A percentile compares a stretch with the other conserved stretches of the same genome.
phyloP scores from a whole-genome alignment of 2,797 vertebrate species.

The Coilia nasus region DNA sequence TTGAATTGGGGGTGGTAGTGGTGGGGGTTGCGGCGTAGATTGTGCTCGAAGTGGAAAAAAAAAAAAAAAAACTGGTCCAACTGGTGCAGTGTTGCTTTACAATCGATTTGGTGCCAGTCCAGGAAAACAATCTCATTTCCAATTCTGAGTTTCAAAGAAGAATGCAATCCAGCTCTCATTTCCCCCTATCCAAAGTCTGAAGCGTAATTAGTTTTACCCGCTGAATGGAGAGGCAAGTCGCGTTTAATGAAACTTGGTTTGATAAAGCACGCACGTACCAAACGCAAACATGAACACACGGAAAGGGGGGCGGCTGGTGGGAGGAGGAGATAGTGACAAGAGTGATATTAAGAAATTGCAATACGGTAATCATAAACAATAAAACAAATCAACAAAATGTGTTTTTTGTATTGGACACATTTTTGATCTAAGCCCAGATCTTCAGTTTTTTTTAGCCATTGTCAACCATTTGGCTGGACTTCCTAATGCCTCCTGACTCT shows the following conservation, averaged over 20 bases:
- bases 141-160: constrained; percentile 30
- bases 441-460: not conserved
- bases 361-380: not conserved
- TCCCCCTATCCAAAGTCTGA: not conserved
- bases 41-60: constrained; percentile 28
- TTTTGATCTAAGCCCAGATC: not conserved
- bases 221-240: constrained; percentile 24
- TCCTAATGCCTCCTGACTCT: not conserved
- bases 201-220: constrained; percentile 32
- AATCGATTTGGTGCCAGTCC: constrained; percentile 41
- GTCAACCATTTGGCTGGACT: constrained; percentile 7
- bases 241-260: constrained; percentile 18
- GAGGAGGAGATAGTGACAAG: not conserved
- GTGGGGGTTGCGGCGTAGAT: constrained; percentile 28
- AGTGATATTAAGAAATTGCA: not conserved
- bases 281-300: not conserved
- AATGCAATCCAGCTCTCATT: constrained; percentile 21
- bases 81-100: constrained; percentile 36
- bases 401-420: not conserved
- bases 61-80: constrained; percentile 2
- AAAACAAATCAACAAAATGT: not conserved
- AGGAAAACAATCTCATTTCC: constrained; percentile 30
- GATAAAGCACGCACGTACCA: not conserved
- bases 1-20: constrained; percentile 29
- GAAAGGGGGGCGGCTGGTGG: not conserved